Conservation (phyloP, 2,888 invertebrate genomes). For the Argyra leucocephala region DNA sequence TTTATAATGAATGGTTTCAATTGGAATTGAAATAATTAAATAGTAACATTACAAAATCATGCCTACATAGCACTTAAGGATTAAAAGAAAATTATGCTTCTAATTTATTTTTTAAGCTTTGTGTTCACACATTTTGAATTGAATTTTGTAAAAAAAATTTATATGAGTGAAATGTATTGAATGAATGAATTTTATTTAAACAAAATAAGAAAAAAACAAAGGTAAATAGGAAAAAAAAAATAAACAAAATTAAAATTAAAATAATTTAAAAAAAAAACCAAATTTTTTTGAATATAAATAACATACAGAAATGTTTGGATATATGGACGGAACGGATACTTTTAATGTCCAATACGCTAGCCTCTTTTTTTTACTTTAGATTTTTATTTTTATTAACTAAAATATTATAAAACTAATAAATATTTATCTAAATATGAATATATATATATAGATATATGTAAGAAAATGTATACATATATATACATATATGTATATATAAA, state of each 20-base stretch:
- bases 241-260: background rate
- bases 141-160: background rate
- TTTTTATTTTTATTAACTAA: background rate
- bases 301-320: slow-evolving; percentile 3
- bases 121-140: background rate
- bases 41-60: no score
- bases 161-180: background rate
- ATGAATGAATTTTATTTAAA: background rate
- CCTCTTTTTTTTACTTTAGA: background rate
- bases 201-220: background rate
- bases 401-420: slow-evolving; percentile 4
- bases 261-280: background rate
- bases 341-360: slow-evolving; percentile 3
- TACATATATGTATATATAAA: no score
- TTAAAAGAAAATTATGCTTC: no score
- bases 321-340: slow-evolving; percentile 6
- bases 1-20: no score
- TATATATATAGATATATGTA: background rate
- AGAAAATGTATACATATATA: no score
- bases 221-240: background rate
- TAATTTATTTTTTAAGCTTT: background rate
- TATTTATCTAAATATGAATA: background rate
- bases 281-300: slow-evolving; percentile 2
- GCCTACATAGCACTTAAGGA: no score
- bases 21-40: no score